These are phyloP conservation scores for Numenius phaeopus DNA, from an alignment of 2,797 vertebrate genomes.

Conservation along the genomic window DNA sequence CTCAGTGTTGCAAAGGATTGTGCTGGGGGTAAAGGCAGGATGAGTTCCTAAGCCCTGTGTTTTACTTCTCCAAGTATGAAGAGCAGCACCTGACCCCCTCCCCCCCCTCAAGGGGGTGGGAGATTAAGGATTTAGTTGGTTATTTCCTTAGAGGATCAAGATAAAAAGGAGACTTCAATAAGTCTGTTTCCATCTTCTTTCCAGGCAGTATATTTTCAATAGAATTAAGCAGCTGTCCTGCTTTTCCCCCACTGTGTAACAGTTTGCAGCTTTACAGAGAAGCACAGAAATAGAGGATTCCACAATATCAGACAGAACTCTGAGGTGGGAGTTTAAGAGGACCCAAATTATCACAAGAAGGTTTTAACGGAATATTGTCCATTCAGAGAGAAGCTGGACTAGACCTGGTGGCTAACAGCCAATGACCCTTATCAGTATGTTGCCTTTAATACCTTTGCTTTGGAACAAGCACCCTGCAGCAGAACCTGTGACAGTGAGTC, in stretches of 20 bases:
- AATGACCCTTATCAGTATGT: neutral
- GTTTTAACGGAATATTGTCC: neutral
- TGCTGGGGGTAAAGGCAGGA: neutral
- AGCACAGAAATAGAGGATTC: neutral
- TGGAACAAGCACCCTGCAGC: neutral
- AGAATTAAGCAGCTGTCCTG: slow-evolving; percentile 34
- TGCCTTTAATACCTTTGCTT: neutral
- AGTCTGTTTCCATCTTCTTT: slow-evolving; percentile 30
- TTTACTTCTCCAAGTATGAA: slow-evolving; percentile 9
- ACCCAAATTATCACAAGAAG: neutral
- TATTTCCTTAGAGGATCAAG: slow-evolving; percentile 63
- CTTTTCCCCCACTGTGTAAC: neutral
- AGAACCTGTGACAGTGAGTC: neutral
- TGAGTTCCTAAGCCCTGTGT: neutral
- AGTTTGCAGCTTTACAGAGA: slow-evolving; percentile 8
- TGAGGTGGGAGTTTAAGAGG: neutral
- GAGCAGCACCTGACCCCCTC: neutral
- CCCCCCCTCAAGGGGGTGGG: neutral
- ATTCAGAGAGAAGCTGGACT: neutral
- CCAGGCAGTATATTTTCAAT: slow-evolving; percentile 23
- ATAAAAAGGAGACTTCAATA: slow-evolving; percentile 36
- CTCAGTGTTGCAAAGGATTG: neutral
- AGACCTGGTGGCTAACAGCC: neutral
- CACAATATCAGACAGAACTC: neutral
- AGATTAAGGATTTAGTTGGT: slow-evolving; percentile 60